Conservation (phyloP, 2,888 invertebrate genomes). For the Shargacucullia verbasci region DNA sequence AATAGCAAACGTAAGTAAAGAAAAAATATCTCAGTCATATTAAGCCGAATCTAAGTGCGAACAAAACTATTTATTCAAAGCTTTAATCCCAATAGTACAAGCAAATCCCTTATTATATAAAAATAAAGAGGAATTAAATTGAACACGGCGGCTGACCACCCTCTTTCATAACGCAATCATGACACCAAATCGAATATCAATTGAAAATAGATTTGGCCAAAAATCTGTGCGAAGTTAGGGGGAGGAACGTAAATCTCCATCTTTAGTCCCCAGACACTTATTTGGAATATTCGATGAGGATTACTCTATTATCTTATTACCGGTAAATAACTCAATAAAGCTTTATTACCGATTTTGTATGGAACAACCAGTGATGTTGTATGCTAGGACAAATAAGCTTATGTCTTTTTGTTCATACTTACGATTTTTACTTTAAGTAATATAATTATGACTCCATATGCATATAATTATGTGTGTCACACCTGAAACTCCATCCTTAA, state of each 20-base stretch:
- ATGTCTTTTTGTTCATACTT: too few species aligned
- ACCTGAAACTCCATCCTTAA: too few species aligned
- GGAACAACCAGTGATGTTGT: constrained; percentile 1
- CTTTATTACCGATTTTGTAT: constrained; percentile 22
- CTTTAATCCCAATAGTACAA: constrained; percentile 35
- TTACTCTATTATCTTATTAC: constrained; percentile 54
- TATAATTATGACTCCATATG: too few species aligned
- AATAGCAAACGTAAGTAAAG: not conserved
- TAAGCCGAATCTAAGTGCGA: constrained; percentile 3
- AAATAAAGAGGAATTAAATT: constrained; percentile 54
- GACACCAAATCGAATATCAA: constrained; percentile 62
- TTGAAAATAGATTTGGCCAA: constrained; percentile 62
- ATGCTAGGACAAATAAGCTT: too few species aligned
- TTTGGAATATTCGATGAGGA: constrained; percentile 56
- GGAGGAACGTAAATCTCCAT: constrained; percentile 54
- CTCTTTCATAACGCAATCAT: constrained; percentile 56
- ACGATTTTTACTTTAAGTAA: too few species aligned
- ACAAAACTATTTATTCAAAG: constrained; percentile 37
- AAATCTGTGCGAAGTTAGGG: constrained; percentile 59
- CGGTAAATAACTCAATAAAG: constrained; percentile 52
- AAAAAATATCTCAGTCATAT: not conserved
- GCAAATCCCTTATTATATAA: constrained; percentile 43
- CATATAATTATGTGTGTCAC: too few species aligned
- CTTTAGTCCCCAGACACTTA: constrained; percentile 58
- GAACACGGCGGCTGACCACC: constrained; percentile 50